Conservation (phyloP, 2,888 invertebrate genomes). For the Lasius fuliginosus region DNA sequence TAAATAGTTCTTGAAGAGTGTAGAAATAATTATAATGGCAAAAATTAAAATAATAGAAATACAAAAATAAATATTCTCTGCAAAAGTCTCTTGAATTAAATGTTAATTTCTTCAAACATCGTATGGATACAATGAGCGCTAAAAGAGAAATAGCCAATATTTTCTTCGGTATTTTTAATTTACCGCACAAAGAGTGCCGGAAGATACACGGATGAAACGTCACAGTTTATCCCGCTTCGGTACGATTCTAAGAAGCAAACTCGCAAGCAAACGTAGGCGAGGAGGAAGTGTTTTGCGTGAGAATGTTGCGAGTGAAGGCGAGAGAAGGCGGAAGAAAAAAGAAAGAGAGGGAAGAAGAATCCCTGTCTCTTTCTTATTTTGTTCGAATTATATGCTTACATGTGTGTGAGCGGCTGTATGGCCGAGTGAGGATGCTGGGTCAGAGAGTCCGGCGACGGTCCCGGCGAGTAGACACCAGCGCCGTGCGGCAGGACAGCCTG, state of each 20-base stretch:
- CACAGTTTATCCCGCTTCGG: constrained; percentile 21
- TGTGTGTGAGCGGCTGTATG: constrained; percentile 89
- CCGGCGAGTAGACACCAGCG: constrained; percentile 87
- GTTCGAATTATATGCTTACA: constrained; percentile 87
- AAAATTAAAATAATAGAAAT: not conserved
- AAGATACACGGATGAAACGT: not conserved
- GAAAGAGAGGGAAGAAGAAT: not conserved
- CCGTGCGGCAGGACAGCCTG: constrained; percentile 90
- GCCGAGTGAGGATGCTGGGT: constrained; percentile 84
- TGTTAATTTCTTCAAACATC: not conserved
- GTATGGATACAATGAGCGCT: too few relatives aligned
- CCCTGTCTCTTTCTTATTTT: constrained; percentile 5
- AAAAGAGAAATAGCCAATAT: not conserved
- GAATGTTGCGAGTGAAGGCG: not conserved
- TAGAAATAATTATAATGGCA: not conserved
- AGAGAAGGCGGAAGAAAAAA: not conserved
- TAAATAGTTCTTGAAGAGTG: not conserved
- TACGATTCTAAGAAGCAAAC: not conserved
- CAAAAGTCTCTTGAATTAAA: not conserved
- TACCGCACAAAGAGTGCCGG: not conserved
- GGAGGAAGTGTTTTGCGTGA: not conserved
- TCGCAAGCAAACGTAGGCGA: constrained; percentile 20
- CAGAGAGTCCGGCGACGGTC: constrained; percentile 89
- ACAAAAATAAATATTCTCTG: not conserved
- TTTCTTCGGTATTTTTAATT: not conserved